These are phyloP conservation scores for Pherbina coryleti DNA, from an alignment of 2,888 invertebrate species.

Conservation along the genomic window DNA sequence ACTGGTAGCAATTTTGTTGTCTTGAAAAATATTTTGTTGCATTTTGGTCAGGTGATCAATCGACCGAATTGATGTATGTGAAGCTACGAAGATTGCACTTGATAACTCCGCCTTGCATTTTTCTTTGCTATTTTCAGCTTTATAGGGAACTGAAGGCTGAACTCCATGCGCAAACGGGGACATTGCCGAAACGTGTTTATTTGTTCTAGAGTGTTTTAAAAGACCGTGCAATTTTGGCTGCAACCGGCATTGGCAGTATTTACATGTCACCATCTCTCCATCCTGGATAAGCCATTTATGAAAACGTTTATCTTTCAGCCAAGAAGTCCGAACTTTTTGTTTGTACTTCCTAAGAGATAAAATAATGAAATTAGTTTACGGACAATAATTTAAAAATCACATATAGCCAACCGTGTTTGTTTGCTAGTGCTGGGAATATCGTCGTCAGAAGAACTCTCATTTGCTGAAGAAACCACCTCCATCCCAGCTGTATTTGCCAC, in stretches of 20 bases:
- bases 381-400: too few relatives aligned
- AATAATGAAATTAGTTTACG: too few relatives aligned
- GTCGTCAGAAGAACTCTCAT: too few relatives aligned
- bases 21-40: too few relatives aligned
- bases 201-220: conserved; percentile 15
- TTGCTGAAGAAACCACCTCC: too few relatives aligned
- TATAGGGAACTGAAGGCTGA: conserved; percentile 26
- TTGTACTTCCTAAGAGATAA: not conserved
- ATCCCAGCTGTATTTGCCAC: too few relatives aligned
- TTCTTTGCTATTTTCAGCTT: not conserved
- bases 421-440: too few relatives aligned
- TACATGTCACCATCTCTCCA: conserved; percentile 23
- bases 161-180: conserved; percentile 28
- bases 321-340: not conserved
- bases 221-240: conserved; percentile 28
- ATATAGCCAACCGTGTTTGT: too few relatives aligned
- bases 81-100: too few relatives aligned
- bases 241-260: conserved; percentile 33
- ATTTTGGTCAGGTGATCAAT: too few relatives aligned
- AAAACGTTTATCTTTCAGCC: not conserved
- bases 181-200: conserved; percentile 21
- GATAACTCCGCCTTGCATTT: not conserved
- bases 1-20: too few relatives aligned
- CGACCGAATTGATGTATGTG: too few relatives aligned
- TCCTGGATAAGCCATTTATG: not conserved